Conservation (phyloP, 2,888 invertebrate species). For the Agriopis marginaria region DNA sequence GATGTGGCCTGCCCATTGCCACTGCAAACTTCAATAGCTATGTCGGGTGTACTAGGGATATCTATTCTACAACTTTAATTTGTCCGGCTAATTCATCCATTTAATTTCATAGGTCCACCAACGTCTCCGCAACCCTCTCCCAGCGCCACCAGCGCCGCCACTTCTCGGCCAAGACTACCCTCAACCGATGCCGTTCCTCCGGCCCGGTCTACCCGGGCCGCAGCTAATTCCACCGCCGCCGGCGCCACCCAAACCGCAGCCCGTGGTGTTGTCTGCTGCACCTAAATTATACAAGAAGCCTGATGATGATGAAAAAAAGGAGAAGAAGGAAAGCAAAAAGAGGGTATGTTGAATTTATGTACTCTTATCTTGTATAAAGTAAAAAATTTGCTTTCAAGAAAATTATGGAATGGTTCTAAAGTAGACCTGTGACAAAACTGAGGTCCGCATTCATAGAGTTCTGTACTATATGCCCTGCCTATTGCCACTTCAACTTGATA, state of each 20-base stretch:
- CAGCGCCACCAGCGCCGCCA: constrained; percentile 30
- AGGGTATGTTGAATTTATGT: constrained; percentile 12
- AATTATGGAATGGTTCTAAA: no score
- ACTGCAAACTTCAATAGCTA: no score
- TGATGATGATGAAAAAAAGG: constrained; percentile 72
- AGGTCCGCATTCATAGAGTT: no score
- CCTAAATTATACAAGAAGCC: constrained; percentile 89
- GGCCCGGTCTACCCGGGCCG: constrained; percentile 74
- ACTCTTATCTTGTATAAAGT: no score
- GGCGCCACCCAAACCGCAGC: constrained; percentile 82
- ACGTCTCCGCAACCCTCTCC: constrained; percentile 60
- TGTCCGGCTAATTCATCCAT: not conserved
- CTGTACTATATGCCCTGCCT: no score
- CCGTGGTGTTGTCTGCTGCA: constrained; percentile 89
- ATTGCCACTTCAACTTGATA: no score
- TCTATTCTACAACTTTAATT: no score
- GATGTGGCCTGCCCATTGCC: no score
- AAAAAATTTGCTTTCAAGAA: no score
- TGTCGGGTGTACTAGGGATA: no score
- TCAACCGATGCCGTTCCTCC: constrained; percentile 71
- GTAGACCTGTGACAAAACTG: no score
- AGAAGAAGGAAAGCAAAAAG: constrained; percentile 53
- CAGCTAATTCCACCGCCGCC: constrained; percentile 76
- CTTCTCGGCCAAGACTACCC: constrained; percentile 55
- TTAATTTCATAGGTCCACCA: constrained; percentile 62